Evolutionary conservation across 2,888 invertebrate species (phyloP), one percentile per base, ranked within the genome.

Genomic region (Andrena trimmerana): DNA sequence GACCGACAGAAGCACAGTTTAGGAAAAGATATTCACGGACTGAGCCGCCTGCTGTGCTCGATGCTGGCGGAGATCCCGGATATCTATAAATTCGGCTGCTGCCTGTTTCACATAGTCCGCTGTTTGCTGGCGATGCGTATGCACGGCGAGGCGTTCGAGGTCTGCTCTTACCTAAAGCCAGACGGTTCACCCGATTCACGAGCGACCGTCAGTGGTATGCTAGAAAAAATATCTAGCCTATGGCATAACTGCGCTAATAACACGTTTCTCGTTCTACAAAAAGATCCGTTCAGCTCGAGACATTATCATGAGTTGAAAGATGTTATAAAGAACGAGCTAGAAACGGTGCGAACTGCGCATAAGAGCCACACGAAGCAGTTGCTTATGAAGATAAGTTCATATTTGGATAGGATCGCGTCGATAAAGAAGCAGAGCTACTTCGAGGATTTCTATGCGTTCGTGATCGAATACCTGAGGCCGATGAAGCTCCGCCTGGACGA

Each of bases 81-180:
- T 67, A 50, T 72, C n/a, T 79, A 85, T 3, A 90, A 90, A 60
- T 92, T 89, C 76, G 84, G 89, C 20, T 88, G 88, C 5, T 86
- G 89, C n/a, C 36, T 93, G 2, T 94, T 90, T 68, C 92, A 91
- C 77, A 90, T 94, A 36, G 66, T 87, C 6, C 82, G 83, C 13
- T 91, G 89, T 70, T 80, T 93, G 16, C 65, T 93, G 0, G 78
- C 81, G 2, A 88, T 89, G 75, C 13, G 82, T 27, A 54, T 90
- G 7, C 90, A 90, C 66, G 8, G 82, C 0, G 90, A 93, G 77
- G 92, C 93, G 0, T 84, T 84, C 60, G 52, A 88, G 24, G 63
- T 93, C 13, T 89, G 86, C 33, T 69, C 81, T 54, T 86, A 87
- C 57, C 31, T 92, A 42, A 72, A 74, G 27, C 57, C 59, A n/a